phyloP scores from a whole-genome alignment of 2,888 invertebrate genomes.

The Erannis defoliaria region DNA sequence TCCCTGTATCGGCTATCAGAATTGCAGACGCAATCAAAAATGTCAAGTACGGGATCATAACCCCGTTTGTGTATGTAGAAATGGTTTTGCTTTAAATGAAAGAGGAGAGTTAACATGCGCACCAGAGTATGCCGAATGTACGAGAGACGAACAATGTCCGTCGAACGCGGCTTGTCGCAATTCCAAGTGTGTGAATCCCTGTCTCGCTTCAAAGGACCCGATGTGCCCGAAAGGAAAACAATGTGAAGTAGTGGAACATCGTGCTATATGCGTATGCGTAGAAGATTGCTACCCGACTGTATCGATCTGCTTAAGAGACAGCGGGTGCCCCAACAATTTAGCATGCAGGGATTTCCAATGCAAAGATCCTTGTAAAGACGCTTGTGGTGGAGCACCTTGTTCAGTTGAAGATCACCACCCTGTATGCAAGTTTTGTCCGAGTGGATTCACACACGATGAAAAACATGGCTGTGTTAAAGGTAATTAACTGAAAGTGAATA shows the following conservation, averaged over 20 bases:
- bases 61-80: constrained; percentile 95
- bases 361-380: constrained; percentile 95
- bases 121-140: constrained; percentile 93
- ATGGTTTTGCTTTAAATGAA: constrained; percentile 95
- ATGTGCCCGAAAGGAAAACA: constrained; percentile 94
- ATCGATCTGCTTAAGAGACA: constrained; percentile 95
- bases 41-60: constrained; percentile 95
- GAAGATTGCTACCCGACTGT: constrained; percentile 94
- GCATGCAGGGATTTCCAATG: constrained; percentile 96
- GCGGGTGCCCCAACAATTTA: constrained; percentile 94
- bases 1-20: constrained; percentile 91
- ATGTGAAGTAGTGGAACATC: constrained; percentile 95
- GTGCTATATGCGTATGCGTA: constrained; percentile 94
- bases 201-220: constrained; percentile 88
- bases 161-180: constrained; percentile 94
- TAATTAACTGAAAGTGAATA: constrained; percentile 90
- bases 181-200: constrained; percentile 95
- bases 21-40: constrained; percentile 93
- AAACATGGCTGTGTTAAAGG: constrained; percentile 98
- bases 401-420: constrained; percentile 98
- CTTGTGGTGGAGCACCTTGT: constrained; percentile 96
- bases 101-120: constrained; percentile 95
- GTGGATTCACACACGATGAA: constrained; percentile 96
- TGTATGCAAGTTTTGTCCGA: constrained; percentile 98
- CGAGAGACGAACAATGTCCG: constrained; percentile 93